Evolutionary conservation across 1,140 invertebrate genomes (phyloP).

Genomic region (Patella vulgata): DNA sequence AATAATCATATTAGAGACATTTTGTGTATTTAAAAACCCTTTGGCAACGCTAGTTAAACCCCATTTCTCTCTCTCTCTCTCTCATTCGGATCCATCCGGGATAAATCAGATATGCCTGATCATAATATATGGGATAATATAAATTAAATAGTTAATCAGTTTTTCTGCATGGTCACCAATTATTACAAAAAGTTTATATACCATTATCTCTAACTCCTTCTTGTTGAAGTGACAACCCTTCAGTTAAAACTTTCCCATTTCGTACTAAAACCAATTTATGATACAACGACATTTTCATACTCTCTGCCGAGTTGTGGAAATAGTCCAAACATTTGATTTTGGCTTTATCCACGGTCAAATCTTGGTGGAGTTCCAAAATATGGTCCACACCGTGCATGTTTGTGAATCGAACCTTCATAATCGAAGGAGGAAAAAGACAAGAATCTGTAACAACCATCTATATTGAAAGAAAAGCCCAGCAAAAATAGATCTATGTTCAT

Average conservation of each 20-base stretch:
- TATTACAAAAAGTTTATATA: slow-evolving; percentile 30
- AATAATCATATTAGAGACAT: no score
- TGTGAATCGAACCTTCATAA: slow-evolving; percentile 59
- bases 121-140: no score
- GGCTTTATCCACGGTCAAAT: slow-evolving; percentile 63
- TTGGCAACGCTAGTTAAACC: no score
- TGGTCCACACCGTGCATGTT: slow-evolving; percentile 57
- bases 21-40: no score
- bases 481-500: no score
- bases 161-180: no score
- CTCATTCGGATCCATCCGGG: no score
- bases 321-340: slow-evolving; percentile 63
- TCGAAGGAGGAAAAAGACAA: slow-evolving; percentile 52
- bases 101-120: no score
- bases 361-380: slow-evolving; percentile 52
- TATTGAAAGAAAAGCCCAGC: no score
- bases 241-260: slow-evolving; percentile 52
- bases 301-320: slow-evolving; percentile 53
- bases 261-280: slow-evolving; percentile 63
- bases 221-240: slow-evolving; percentile 55
- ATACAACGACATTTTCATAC: slow-evolving; percentile 61
- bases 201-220: slow-evolving; percentile 63
- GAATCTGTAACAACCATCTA: slow-evolving; percentile 58
- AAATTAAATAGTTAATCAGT: no score
- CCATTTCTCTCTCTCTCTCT: no score